Percentiles rank a stretch among this genome's conserved stretches.
Evolutionary conservation across 1,140 invertebrate genomes (phyloP).

Genomic region (Frieseomelitta varia): DNA sequence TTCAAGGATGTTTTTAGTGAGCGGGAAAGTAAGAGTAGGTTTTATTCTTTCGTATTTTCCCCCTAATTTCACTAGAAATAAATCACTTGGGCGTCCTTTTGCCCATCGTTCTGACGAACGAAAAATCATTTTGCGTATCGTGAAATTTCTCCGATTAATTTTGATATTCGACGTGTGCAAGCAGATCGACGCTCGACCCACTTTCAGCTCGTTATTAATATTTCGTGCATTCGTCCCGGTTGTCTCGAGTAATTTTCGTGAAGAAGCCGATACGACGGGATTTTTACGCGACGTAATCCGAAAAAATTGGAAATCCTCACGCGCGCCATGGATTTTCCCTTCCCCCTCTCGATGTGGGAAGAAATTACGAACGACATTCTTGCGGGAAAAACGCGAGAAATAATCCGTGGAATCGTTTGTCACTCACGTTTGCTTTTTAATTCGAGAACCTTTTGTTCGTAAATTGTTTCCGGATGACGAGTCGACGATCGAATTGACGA

Average conservation of each 20-base stretch:
- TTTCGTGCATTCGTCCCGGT: conserved; percentile 3
- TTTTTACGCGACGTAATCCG: neutral
- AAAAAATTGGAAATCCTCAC: conserved; percentile 31
- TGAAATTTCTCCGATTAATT: neutral
- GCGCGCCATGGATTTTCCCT: neutral
- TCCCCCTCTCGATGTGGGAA: neutral
- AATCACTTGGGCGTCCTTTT: neutral
- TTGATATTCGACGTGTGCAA: conserved; percentile 3
- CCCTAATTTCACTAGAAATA: neutral
- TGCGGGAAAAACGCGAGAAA: conserved; percentile 4
- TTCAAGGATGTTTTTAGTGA: no score
- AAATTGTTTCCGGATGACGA: neutral
- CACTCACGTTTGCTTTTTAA: conserved; percentile 26
- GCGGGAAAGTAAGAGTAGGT: no score
- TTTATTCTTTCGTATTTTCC: neutral
- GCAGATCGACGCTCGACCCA: conserved; percentile 4
- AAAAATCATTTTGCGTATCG: neutral
- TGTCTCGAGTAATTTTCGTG: neutral
- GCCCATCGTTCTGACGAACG: neutral
- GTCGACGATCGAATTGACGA: neutral
- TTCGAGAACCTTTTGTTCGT: neutral
- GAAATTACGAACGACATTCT: conserved; percentile 1
- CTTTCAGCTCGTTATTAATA: conserved; percentile 1
- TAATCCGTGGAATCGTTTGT: conserved; percentile 4
- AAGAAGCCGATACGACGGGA: no score